These are phyloP conservation scores for Drosophila cognata DNA, from an alignment of 2,888 invertebrate genomes.

Conservation along the genomic window DNA sequence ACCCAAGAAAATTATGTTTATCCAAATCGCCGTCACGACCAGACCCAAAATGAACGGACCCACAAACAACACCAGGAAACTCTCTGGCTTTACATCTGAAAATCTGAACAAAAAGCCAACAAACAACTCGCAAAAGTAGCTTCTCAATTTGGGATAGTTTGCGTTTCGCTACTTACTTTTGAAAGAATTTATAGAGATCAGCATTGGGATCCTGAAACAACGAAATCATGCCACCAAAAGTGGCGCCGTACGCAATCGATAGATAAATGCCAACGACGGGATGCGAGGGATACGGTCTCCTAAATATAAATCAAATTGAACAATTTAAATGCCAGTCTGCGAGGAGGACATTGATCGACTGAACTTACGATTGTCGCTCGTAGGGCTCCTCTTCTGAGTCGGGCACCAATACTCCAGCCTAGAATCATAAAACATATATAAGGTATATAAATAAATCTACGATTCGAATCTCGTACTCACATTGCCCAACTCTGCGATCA, in stretches of 20 bases:
- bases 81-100: fast-evolving
- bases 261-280: slow-evolving; percentile 61
- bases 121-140: background rate
- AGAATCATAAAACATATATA: background rate
- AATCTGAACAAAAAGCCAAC: background rate
- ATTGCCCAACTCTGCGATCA: slow-evolving; percentile 30
- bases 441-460: background rate
- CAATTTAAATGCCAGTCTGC: background rate
- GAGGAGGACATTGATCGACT: background rate
- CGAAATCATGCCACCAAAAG: slow-evolving; percentile 50
- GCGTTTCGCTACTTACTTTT: slow-evolving; percentile 19
- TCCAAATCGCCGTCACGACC: slow-evolving; percentile 36
- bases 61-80: background rate
- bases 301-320: slow-evolving; percentile 1
- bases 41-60: slow-evolving; percentile 35
- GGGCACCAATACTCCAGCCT: slow-evolving; percentile 43
- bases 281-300: slow-evolving; percentile 53
- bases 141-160: background rate
- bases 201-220: slow-evolving; percentile 59
- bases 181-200: background rate
- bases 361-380: slow-evolving; percentile 58
- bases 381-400: slow-evolving; percentile 48
- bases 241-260: slow-evolving; percentile 44
- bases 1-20: slow-evolving; percentile 56
- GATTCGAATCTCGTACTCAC: slow-evolving; percentile 30